Conservation (phyloP, 2,888 invertebrate genomes). For the Euplexia lucipara region DNA sequence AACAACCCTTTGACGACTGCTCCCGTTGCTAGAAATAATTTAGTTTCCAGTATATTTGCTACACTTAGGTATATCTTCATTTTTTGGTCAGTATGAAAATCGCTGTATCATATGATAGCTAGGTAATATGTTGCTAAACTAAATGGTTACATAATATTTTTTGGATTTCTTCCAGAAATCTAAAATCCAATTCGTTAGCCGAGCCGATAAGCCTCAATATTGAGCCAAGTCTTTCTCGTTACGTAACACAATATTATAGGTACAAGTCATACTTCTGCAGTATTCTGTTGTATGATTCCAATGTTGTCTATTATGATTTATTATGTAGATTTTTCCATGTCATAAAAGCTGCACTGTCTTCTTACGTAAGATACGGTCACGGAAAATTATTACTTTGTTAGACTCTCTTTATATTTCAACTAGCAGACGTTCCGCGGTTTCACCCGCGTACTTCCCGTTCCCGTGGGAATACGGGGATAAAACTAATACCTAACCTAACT, state of each 20-base stretch:
- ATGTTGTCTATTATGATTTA: conserved; percentile 54
- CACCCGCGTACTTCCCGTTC: too few species aligned
- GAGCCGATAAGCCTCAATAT: conserved; percentile 17
- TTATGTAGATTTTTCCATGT: conserved; percentile 49
- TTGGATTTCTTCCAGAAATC: conserved; percentile 41
- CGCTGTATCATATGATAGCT: too few species aligned
- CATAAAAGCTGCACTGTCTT: conserved; percentile 5
- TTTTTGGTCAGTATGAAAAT: background rate
- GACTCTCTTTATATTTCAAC: too few species aligned
- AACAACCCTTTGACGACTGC: too few species aligned
- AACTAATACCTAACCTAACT: too few species aligned
- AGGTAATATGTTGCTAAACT: background rate
- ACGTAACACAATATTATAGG: background rate
- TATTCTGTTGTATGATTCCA: background rate
- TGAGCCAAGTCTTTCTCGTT: conserved; percentile 28
- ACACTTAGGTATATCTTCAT: background rate
- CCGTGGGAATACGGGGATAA: too few species aligned
- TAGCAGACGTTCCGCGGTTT: too few species aligned
- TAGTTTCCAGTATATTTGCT: background rate
- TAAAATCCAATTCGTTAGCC: conserved; percentile 27
- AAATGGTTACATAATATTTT: background rate
- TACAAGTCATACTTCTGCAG: conserved; percentile 41
- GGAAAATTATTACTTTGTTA: conserved; percentile 25
- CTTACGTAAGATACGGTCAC: conserved; percentile 39
- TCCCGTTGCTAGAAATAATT: background rate